Conservation (phyloP, 2,113 vertebrate species). For the Thymallus thymallus region DNA sequence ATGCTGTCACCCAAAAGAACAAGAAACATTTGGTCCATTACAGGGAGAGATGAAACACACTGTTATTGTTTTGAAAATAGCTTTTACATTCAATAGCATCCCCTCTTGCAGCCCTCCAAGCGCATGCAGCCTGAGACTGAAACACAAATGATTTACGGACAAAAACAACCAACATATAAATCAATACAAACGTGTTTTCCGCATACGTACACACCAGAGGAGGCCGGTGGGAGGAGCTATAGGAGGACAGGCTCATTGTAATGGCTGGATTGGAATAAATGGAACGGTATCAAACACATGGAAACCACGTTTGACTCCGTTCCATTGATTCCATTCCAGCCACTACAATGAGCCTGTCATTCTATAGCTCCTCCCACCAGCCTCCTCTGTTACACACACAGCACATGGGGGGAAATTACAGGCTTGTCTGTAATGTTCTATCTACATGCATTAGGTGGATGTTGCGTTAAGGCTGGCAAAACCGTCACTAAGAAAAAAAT, state of each 20-base stretch:
- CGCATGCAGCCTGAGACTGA: slow-evolving; percentile 76
- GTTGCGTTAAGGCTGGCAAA: slow-evolving; percentile 58
- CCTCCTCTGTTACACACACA: not conserved
- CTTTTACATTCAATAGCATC: slow-evolving; percentile 78
- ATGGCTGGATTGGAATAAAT: no score
- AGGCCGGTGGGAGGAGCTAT: no score
- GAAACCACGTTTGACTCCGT: no score
- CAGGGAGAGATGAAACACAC: slow-evolving; percentile 55
- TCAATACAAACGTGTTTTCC: slow-evolving; percentile 43
- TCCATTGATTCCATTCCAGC: no score
- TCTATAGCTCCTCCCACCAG: no score
- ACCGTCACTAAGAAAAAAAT: slow-evolving; percentile 34
- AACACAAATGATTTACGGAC: slow-evolving; percentile 28
- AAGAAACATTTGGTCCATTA: slow-evolving; percentile 69
- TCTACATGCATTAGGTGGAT: slow-evolving; percentile 61
- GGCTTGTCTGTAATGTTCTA: slow-evolving; percentile 24
- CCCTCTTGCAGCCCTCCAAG: slow-evolving; percentile 69
- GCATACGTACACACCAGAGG: slow-evolving; percentile 26
- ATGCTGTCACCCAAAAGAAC: slow-evolving; percentile 43
- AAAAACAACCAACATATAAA: slow-evolving; percentile 30
- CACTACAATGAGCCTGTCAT: no score
- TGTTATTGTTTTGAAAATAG: slow-evolving; percentile 55
- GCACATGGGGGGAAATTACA: slow-evolving; percentile 12
- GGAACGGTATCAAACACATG: no score
- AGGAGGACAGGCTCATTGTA: no score